These are phyloP conservation scores for Tribolium madens DNA, from an alignment of 1,140 invertebrate genomes.

Conservation along the genomic window DNA sequence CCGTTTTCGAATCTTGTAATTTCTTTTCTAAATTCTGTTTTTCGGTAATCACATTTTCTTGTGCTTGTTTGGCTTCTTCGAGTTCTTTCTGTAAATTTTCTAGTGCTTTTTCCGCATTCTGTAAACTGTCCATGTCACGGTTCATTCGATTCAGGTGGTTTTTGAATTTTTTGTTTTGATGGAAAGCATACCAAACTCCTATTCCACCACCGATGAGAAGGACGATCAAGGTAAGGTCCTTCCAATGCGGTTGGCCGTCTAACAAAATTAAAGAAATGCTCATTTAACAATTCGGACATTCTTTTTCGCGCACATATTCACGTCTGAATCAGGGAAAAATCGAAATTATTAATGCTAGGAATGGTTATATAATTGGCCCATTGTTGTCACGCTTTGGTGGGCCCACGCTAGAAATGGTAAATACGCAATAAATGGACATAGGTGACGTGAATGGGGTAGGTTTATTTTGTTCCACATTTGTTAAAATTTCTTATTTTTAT, in stretches of 20 bases:
- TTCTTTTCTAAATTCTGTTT: conserved; percentile 85
- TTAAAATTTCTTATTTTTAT: not conserved
- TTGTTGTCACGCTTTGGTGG: conserved; percentile 27
- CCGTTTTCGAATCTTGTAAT: conserved; percentile 76
- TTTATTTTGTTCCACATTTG: too few species aligned
- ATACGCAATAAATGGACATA: not conserved
- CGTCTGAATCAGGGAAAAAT: not conserved
- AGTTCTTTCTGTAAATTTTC: conserved; percentile 84
- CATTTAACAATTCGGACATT: conserved; percentile 22
- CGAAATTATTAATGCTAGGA: not conserved
- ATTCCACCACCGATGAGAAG: conserved; percentile 85
- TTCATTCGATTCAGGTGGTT: conserved; percentile 89
- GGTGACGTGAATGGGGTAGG: not conserved
- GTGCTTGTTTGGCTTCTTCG: conserved; percentile 69
- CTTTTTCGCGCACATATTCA: conserved; percentile 21
- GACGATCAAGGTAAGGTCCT: conserved; percentile 88
- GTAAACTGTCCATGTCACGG: conserved; percentile 92
- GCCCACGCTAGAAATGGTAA: conserved; percentile 1
- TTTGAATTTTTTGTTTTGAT: conserved; percentile 89
- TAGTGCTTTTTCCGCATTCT: conserved; percentile 88
- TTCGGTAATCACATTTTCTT: conserved; percentile 83
- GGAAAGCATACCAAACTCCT: conserved; percentile 91
- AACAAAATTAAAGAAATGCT: conserved; percentile 55
- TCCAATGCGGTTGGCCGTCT: conserved; percentile 83
- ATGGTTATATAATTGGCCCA: conserved; percentile 23